phyloP scores from a whole-genome alignment of 2,888 invertebrate genomes.

The Troglohyphantes excavatus region DNA sequence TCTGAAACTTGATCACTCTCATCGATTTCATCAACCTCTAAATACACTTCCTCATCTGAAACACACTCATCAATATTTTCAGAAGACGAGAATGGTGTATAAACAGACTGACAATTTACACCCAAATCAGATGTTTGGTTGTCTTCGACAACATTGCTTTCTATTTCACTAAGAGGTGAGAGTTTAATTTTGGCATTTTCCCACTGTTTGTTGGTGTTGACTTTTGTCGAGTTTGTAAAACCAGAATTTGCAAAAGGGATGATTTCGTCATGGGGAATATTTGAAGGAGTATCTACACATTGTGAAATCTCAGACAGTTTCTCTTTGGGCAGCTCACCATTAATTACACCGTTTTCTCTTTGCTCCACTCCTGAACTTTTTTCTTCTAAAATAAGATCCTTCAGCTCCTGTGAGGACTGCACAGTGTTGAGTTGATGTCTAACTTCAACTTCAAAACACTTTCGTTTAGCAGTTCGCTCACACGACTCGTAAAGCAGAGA shows the following conservation, averaged over 20 bases:
- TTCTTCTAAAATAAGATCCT: neutral
- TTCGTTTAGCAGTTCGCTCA: neutral
- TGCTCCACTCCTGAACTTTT: neutral
- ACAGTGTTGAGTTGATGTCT: neutral
- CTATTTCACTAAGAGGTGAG: neutral
- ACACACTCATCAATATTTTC: slow-evolving; percentile 4
- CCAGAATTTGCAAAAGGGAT: neutral
- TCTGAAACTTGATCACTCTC: neutral
- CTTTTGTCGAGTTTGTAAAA: neutral
- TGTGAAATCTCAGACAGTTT: neutral
- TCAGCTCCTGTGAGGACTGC: neutral
- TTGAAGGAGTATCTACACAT: neutral
- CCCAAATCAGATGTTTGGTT: neutral
- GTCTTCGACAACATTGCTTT: neutral
- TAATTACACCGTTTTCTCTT: neutral
- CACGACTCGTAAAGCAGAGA: neutral
- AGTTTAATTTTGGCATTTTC: neutral
- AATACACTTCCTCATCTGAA: slow-evolving; percentile 22
- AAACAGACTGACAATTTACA: neutral
- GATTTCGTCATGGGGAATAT: neutral
- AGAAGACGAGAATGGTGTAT: neutral
- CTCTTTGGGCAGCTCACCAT: neutral
- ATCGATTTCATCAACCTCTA: neutral
- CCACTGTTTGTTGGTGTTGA: neutral
- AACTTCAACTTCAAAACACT: neutral